phyloP scores from a whole-genome alignment of 2,113 vertebrate genomes.

The Synchiropus splendidus region DNA sequence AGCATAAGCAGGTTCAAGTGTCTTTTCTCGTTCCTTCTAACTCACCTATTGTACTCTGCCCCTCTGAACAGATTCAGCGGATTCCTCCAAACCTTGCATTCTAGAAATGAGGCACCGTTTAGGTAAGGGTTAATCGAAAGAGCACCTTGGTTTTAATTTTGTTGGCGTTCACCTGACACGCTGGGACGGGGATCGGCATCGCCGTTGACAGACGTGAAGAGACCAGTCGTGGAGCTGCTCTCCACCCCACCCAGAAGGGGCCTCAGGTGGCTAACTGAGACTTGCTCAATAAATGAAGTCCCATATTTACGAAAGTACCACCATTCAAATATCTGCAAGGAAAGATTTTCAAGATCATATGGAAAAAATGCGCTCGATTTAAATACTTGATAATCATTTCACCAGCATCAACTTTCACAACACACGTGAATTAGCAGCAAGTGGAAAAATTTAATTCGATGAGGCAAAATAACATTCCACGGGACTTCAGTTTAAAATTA shows the following conservation, averaged over 20 bases:
- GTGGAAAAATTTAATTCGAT: neutral
- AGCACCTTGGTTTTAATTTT: neutral
- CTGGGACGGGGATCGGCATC: conserved; percentile 79
- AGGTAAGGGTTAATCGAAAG: too few relatives aligned
- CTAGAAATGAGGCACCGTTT: conserved; percentile 54
- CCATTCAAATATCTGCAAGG: conserved; percentile 90
- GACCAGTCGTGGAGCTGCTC: conserved; percentile 69
- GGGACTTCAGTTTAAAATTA: too few relatives aligned
- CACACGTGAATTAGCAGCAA: neutral
- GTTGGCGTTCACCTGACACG: conserved; percentile 76
- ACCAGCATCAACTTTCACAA: neutral
- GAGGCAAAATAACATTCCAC: too few relatives aligned
- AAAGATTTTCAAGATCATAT: neutral
- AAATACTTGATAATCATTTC: neutral
- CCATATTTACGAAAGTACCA: conserved; percentile 98
- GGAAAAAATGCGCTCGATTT: too few relatives aligned
- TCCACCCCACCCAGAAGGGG: conserved; percentile 86
- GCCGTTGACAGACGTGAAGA: conserved; percentile 74
- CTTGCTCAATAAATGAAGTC: conserved; percentile 96
- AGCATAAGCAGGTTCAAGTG: neutral
- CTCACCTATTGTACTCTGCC: conserved; percentile 94
- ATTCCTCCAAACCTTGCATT: conserved; percentile 98
- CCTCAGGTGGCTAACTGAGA: conserved; percentile 90
- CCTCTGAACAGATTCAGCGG: conserved; percentile 96
- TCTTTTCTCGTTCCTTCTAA: neutral